These are phyloP conservation scores for Diacarnus erythraeanus DNA, from an alignment of 37 sponge, comb jelly and placozoan species.

Conservation along the genomic window DNA sequence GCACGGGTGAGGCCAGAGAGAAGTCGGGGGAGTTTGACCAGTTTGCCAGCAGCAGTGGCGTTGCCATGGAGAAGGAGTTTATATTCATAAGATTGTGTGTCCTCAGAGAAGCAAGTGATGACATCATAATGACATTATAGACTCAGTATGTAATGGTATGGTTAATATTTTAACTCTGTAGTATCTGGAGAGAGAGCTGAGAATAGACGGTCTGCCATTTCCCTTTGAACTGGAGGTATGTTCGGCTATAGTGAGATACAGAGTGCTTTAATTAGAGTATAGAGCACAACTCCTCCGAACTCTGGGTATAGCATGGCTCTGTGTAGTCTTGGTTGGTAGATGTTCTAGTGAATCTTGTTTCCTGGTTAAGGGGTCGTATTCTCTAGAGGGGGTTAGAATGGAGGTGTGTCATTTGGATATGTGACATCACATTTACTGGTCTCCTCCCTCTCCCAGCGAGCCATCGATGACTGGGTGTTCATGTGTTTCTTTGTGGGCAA, in stretches of 20 bases:
- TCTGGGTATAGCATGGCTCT: background rate
- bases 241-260: too few species aligned
- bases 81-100: slow-evolving; percentile 89
- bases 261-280: background rate
- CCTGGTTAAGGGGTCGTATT: background rate
- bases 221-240: slow-evolving; percentile 84
- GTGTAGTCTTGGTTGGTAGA: background rate
- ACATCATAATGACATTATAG: background rate
- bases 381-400: background rate
- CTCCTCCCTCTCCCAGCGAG: too few species aligned
- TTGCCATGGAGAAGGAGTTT: slow-evolving; percentile 82
- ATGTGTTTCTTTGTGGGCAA: slow-evolving; percentile 99
- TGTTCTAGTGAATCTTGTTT: background rate
- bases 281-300: too few species aligned
- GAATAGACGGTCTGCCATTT: slow-evolving; percentile 80
- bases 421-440: background rate
- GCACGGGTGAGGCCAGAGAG: slow-evolving; percentile 78
- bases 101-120: slow-evolving; percentile 75
- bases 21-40: slow-evolving; percentile 83
- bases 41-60: slow-evolving; percentile 39
- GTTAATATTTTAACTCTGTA: slow-evolving; percentile 17
- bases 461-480: slow-evolving; percentile 99
- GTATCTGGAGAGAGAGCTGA: slow-evolving; percentile 92
- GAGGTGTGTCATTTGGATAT: background rate
- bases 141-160: background rate